A percentile compares a stretch with the other conserved stretches of the same genome.
Evolutionary conservation across 2,113 vertebrate species (phyloP).

Genomic region (Mixornis gularis): DNA sequence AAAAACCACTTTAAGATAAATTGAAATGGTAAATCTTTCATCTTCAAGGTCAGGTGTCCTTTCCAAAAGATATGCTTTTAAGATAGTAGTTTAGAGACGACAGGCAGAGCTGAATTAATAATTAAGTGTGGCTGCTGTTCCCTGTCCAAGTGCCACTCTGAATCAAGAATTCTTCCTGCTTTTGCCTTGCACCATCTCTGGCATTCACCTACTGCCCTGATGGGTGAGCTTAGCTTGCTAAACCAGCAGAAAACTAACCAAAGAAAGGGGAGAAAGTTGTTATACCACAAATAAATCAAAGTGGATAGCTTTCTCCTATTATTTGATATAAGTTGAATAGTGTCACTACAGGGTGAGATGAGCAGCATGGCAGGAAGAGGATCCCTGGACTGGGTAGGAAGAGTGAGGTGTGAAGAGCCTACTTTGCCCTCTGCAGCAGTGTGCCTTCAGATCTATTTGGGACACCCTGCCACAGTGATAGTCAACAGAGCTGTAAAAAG

Average conservation of each 20-base stretch:
- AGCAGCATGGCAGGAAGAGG: not conserved
- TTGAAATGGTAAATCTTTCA: not conserved
- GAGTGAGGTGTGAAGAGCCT: fast-evolving
- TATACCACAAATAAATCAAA: not conserved
- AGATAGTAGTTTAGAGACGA: not conserved
- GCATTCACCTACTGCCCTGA: not conserved
- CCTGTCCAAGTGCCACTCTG: not conserved
- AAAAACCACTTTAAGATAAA: not conserved
- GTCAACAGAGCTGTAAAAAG: not conserved
- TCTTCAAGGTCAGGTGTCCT: not conserved
- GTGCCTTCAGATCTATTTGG: not conserved
- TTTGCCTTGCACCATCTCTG: not conserved
- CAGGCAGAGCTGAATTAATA: conserved; percentile 1
- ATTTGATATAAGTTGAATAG: fast-evolving
- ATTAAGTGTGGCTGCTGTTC: not conserved
- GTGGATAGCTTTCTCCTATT: not conserved
- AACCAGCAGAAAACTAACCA: not conserved
- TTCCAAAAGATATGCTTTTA: not conserved
- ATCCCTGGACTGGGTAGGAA: not conserved
- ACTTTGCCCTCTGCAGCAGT: not conserved
- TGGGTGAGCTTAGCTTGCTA: not conserved
- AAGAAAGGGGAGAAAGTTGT: not conserved
- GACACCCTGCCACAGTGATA: not conserved
- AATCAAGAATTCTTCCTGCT: not conserved
- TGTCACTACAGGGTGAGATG: not conserved